Evolutionary conservation across 2,113 vertebrate species (phyloP), one percentile per base, ranked within the genome.

Genomic region (Mastomys coucha): DNA sequence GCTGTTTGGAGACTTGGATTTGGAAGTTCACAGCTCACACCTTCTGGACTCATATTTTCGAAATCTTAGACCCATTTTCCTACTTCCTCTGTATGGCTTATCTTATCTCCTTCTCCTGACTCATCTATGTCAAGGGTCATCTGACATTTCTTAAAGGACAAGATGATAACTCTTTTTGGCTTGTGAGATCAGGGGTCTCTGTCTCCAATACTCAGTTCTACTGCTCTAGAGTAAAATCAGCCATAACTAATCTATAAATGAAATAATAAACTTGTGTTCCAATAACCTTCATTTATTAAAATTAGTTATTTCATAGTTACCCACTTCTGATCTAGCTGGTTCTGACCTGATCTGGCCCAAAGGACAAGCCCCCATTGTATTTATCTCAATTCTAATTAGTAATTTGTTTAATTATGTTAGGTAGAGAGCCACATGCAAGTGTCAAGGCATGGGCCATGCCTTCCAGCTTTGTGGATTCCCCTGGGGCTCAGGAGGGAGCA

Each of bases 371-470:
- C 12, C 56, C 3, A 6, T 8, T 84, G 42, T 17, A 45, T 28
- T 26, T 33, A 72, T 77, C 42, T 88, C 69, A 65, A 58, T 24
- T 85, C 33, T 51, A 70, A 92, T 93, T 92, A 65, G 28, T 51
- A 81, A 36, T 78, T 93, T 88, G 69, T 95, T 88, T 95, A 91
- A 51, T 95, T 94, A 45, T 31, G 12, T 77, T 76, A 78, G 72
- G 75, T 19, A 28, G 56, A 0, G 24, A 77, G 45, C 85, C 9
- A 22, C 5, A 22, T 51, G 73, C 69, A 56, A n/a, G 33, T 24
- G 1, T 39, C 24, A 56, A 67, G 22, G 45, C n/a, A 20, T 65
- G 39, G 91, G 51, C 81, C 24, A 0, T 39, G 22, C 1, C 51
- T 5, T 49, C 49, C 45, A 11, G 58, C 88, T 26, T 19, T 33